Base-by-base conservation (phyloP, 2,797 vertebrate species). In the Columba guinea region DNA sequence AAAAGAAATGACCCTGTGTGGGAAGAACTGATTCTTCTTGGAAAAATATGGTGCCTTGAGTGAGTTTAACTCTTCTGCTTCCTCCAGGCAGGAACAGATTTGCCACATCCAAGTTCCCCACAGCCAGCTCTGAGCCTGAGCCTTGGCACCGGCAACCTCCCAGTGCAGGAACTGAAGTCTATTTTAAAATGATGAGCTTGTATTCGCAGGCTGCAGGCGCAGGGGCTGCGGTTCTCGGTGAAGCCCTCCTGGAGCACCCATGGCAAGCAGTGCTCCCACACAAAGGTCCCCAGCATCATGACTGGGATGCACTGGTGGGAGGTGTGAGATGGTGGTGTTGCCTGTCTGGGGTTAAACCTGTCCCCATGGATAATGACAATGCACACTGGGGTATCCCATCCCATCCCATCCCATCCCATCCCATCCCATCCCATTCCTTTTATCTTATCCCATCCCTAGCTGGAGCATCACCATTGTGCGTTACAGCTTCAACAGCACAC, bases 1-100 rank as follows among this genome's bases (percentile, higher is more conserved):
- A 95, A 95, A 95, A 95, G 93, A 93, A 95, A 71, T 96, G 95
- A 96, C 96, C 96, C 95, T 64, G 90, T 95, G 96, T 96, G 96
- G 95, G 96, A 96, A 96, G 96, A 93, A 87, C 34, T 69, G 94
- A 92, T 92, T 95, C 94, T 94, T 95, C 90, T 87, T 59, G 95
- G 93, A 91, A 94, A 97, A 96, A 89, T 53, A 83, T 87, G 96
- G 93, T 96, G 91, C 74, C 88, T 95, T n/a, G 75, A 94, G 89
- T 1, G 4, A 84, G 83, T 90, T 96, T 96, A 96, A 97, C 96
- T 96, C 96, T 95, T 95, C 65, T 65, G 55, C 78, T 93, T 93
- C 95, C 84, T 81, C 60, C 82, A 59, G 75, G 73, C 73, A 44
- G 49, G 74, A 84, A 34, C 34, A 39, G 51, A 70, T 59, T 84